Conservation (phyloP, 2,113 vertebrate species). For the Heloderma charlesbogerti region DNA sequence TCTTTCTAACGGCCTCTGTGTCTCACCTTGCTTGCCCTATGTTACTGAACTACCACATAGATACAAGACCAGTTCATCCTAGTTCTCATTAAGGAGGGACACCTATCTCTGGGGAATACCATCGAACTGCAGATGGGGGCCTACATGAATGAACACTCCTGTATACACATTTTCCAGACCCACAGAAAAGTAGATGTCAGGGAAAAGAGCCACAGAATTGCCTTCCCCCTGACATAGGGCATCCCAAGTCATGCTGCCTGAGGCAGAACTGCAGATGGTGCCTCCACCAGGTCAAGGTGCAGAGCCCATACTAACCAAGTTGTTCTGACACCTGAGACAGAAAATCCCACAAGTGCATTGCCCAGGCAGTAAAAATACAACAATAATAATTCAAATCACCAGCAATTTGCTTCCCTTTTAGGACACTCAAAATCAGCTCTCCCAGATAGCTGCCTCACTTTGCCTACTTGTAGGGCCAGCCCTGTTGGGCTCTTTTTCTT, state of each 20-base stretch:
- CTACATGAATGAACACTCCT: too few species aligned
- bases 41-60: background rate
- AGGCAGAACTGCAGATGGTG: background rate
- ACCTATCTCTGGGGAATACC: too few species aligned
- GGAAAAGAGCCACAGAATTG: background rate
- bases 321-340: background rate
- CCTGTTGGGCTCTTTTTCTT: background rate
- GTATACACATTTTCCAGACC: background rate
- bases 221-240: background rate
- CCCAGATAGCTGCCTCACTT: background rate
- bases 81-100: too few species aligned
- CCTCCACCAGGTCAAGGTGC: background rate
- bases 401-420: background rate
- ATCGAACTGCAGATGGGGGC: too few species aligned
- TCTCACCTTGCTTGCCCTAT: too few species aligned
- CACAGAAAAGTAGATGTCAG: background rate
- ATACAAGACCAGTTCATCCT: background rate
- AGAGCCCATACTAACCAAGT: background rate
- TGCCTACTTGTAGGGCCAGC: background rate
- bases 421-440: background rate
- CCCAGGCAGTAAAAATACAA: background rate
- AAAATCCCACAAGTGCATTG: background rate
- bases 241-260: background rate
- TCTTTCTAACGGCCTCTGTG: background rate
- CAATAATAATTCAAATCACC: background rate